Evolutionary conservation across 2,113 vertebrate genomes (phyloP).

Genomic region (Oncorhynchus clarkii): DNA sequence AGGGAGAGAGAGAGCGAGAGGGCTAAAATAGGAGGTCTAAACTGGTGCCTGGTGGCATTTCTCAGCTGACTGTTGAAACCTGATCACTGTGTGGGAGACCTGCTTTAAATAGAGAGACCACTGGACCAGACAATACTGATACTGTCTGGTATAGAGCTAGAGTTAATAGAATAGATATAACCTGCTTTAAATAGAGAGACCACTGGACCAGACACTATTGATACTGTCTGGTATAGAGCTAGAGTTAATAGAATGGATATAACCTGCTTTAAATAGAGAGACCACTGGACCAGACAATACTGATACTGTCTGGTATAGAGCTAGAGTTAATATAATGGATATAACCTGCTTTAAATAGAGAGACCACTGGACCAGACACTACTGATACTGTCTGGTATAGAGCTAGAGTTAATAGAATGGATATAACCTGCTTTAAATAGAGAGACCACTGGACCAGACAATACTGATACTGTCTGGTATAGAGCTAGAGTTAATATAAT

Average conservation of each 20-base stretch:
- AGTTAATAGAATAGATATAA: not conserved
- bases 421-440: too few relatives aligned
- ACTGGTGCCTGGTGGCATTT: conserved; percentile 35
- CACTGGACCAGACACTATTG: too few relatives aligned
- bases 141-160: conserved; percentile 19
- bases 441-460: too few relatives aligned
- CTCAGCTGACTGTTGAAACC: conserved; percentile 52
- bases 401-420: not conserved
- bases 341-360: too few relatives aligned
- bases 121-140: too few relatives aligned
- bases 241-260: not conserved
- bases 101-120: conserved; percentile 48
- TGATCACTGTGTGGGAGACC: conserved; percentile 29
- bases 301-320: conserved; percentile 18
- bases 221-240: conserved; percentile 19
- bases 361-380: too few relatives aligned
- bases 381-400: conserved; percentile 23
- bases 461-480: conserved; percentile 14
- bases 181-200: conserved; percentile 49
- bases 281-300: too few relatives aligned
- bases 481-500: not conserved
- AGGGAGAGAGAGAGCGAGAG: not conserved
- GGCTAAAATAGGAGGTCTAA: conserved; percentile 52
- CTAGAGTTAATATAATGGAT: not conserved
- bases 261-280: too few relatives aligned